Evolutionary conservation across 2,888 invertebrate genomes (phyloP).

Genomic region (Drosophila ustulata): DNA sequence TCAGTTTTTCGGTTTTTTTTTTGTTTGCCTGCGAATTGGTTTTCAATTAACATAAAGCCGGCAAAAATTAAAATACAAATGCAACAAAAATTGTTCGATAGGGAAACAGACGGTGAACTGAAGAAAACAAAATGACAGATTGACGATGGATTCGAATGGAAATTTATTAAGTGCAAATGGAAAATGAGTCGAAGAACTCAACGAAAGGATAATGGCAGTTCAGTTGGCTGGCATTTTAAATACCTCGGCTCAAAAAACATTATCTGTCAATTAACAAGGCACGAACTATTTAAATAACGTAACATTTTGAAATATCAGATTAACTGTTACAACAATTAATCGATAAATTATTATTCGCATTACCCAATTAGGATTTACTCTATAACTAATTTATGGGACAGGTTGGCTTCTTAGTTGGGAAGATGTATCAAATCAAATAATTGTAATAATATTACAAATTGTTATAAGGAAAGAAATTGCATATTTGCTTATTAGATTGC

Average conservation of each 20-base stretch:
- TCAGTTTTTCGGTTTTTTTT: not conserved
- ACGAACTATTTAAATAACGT: no score
- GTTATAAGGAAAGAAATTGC: no score
- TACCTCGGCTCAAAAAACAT: not conserved
- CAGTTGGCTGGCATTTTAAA: not conserved
- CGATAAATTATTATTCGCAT: no score
- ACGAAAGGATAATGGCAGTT: not conserved
- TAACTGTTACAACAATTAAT: no score
- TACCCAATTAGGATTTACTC: no score
- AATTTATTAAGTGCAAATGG: not conserved
- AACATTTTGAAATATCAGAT: no score
- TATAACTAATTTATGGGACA: not conserved
- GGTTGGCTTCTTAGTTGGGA: not conserved
- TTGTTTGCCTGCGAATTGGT: conserved; percentile 69
- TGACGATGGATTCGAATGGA: not conserved
- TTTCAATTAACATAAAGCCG: conserved; percentile 71
- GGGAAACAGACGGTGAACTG: not conserved
- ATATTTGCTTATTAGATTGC: no score
- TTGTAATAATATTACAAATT: no score
- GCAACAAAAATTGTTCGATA: conserved; percentile 13
- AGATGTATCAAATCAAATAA: no score
- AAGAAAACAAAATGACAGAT: conserved; percentile 1
- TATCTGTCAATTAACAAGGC: not conserved
- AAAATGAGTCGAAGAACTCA: not conserved
- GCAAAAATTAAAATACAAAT: conserved; percentile 60